These are phyloP conservation scores for Coturnix japonica DNA, from an alignment of 2,113 vertebrate genomes.

Conservation along the genomic window DNA sequence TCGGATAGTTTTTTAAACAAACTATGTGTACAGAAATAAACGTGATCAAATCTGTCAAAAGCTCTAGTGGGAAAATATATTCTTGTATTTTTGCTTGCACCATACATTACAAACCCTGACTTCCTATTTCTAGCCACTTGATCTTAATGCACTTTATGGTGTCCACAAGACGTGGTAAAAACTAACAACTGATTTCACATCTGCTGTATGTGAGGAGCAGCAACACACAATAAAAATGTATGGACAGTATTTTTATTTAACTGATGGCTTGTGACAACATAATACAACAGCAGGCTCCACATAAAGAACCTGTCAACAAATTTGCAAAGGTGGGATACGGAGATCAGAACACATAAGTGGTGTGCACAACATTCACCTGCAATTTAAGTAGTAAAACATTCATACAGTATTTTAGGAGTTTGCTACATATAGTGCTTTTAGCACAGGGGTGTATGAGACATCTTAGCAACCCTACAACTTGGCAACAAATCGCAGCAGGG, in stretches of 20 bases:
- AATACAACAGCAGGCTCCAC: not conserved
- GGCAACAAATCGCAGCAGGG: not conserved
- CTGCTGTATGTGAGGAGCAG: not conserved
- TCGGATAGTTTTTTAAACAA: not conserved
- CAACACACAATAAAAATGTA: constrained; percentile 44
- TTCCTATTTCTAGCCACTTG: not conserved
- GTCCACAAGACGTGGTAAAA: not conserved
- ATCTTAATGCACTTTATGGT: constrained; percentile 6
- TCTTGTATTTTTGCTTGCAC: not conserved
- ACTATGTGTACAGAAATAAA: not conserved
- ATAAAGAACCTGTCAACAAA: not conserved
- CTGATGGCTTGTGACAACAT: not conserved
- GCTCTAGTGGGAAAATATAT: not conserved
- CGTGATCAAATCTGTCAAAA: not conserved
- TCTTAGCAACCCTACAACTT: not conserved
- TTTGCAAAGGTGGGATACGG: not conserved
- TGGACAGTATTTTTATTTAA: not conserved
- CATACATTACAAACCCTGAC: not conserved
- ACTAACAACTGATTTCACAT: not conserved
- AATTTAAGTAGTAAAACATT: rapidly evolving
- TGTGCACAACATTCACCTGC: not conserved
- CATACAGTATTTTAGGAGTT: not conserved
- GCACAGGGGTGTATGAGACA: not conserved
- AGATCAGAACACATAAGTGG: not conserved
- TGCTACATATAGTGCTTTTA: not conserved